A percentile compares a stretch with the other conserved stretches of the same genome.
Evolutionary conservation across 2,113 vertebrate species (phyloP).

Genomic region (Barbus barbus): DNA sequence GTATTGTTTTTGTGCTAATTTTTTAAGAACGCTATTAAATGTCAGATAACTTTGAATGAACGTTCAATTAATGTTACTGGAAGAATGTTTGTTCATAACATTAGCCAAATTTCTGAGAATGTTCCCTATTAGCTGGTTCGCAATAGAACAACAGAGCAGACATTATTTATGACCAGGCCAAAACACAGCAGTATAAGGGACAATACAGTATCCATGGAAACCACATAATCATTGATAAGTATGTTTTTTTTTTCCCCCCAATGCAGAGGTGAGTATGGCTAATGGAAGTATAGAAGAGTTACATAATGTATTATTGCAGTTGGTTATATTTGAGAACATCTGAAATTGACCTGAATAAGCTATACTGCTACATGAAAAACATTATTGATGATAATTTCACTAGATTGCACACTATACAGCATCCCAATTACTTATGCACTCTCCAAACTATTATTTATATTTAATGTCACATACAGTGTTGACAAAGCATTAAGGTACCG

Average conservation of each 20-base stretch:
- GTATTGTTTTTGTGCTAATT: too few relatives aligned
- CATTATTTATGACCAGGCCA: neutral
- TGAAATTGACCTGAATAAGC: constrained; percentile 24
- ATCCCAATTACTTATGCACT: neutral
- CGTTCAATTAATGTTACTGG: too few relatives aligned
- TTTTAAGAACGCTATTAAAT: too few relatives aligned
- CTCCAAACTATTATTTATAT: neutral
- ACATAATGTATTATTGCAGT: neutral
- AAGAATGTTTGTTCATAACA: too few relatives aligned
- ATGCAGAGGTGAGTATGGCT: neutral
- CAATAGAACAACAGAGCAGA: neutral
- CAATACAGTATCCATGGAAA: constrained; percentile 23
- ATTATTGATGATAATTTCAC: neutral
- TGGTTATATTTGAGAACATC: neutral
- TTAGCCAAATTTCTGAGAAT: too few relatives aligned
- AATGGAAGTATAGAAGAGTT: neutral
- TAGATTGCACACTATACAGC: neutral
- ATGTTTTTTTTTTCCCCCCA: neutral
- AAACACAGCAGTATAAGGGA: neutral
- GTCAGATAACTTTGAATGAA: too few relatives aligned
- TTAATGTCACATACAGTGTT: neutral
- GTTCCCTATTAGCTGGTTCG: too few relatives aligned
- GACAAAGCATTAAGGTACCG: neutral
- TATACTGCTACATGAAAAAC: neutral
- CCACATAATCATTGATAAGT: constrained; percentile 21